These are phyloP conservation scores for Coracopsis vasa DNA, from an alignment of 2,113 vertebrate genomes.

Conservation along the genomic window DNA sequence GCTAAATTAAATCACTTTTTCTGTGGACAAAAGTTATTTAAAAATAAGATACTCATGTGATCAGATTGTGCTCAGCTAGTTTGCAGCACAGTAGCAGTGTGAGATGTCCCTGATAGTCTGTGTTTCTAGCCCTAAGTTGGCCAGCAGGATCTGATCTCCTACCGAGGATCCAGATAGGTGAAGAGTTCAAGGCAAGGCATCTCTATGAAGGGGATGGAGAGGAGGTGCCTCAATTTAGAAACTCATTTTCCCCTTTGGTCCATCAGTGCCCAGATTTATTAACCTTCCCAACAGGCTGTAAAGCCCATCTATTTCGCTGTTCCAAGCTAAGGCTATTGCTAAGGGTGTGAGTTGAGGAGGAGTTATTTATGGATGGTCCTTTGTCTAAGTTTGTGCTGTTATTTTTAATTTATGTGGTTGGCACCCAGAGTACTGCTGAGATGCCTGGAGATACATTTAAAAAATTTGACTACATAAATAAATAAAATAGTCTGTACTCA, in stretches of 20 bases:
- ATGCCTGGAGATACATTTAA: constrained; percentile 39
- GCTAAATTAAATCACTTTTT: background rate
- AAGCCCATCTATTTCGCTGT: constrained; percentile 30
- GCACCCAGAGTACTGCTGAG: background rate
- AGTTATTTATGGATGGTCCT: constrained; percentile 46
- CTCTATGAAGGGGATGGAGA: background rate
- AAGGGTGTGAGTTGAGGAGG: background rate
- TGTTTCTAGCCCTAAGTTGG: background rate
- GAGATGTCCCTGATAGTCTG: background rate
- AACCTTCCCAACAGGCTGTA: constrained; percentile 17
- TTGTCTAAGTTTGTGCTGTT: constrained; percentile 53
- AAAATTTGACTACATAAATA: constrained; percentile 63
- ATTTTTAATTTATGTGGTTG: constrained; percentile 61
- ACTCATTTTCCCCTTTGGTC: constrained; percentile 33
- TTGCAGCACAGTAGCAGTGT: background rate
- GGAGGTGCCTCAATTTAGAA: constrained; percentile 13
- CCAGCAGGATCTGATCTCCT: background rate
- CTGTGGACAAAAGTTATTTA: background rate
- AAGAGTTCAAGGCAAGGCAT: constrained; percentile 37
- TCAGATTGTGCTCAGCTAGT: background rate
- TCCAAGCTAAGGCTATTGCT: constrained; percentile 22
- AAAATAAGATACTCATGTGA: background rate
- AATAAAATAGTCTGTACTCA: constrained; percentile 44
- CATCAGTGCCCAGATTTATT: constrained; percentile 16
- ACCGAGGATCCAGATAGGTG: background rate